phyloP scores from a whole-genome alignment of 2,888 invertebrate species.

The Ophioninae sp. region DNA sequence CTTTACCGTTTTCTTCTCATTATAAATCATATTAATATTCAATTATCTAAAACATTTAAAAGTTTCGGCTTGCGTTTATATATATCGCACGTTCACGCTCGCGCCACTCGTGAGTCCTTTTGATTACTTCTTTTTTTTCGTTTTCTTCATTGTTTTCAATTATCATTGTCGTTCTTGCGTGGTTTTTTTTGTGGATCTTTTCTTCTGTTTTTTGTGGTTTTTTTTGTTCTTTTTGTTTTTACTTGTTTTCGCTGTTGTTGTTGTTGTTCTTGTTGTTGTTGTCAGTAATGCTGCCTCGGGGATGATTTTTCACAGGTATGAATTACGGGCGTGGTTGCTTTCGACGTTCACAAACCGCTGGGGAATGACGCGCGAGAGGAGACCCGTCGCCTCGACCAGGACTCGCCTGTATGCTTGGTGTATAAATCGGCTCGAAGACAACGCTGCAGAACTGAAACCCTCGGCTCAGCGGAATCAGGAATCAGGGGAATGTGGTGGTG shows the following conservation, averaged over 20 bases:
- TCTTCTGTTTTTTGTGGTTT: slow-evolving; percentile 6
- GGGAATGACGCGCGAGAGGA: not conserved
- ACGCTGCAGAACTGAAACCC: slow-evolving; percentile 76
- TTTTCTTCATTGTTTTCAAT: slow-evolving; percentile 39
- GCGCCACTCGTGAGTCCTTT: slow-evolving; percentile 64
- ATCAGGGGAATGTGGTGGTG: not conserved
- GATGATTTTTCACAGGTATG: slow-evolving; percentile 42
- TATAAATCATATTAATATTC: slow-evolving; percentile 78
- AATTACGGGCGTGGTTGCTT: slow-evolving; percentile 46
- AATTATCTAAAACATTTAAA: slow-evolving; percentile 80
- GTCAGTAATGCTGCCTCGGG: slow-evolving; percentile 10
- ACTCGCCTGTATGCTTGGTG: slow-evolving; percentile 70
- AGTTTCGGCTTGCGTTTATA: slow-evolving; percentile 75
- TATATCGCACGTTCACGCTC: slow-evolving; percentile 65
- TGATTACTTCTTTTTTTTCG: slow-evolving; percentile 49
- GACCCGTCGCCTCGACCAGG: slow-evolving; percentile 59
- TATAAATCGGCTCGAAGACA: slow-evolving; percentile 70
- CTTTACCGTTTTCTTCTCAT: slow-evolving; percentile 54
- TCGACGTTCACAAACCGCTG: slow-evolving; percentile 50
- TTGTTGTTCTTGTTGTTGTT: slow-evolving; percentile 30
- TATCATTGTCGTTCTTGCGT: slow-evolving; percentile 45
- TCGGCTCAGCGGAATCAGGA: slow-evolving; percentile 68
- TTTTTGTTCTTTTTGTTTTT: slow-evolving; percentile 20
- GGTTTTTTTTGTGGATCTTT: slow-evolving; percentile 23
- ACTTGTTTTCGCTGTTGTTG: slow-evolving; percentile 20